These are phyloP conservation scores for Euplagia quadripunctaria DNA, from an alignment of 2,888 invertebrate species.

Conservation along the genomic window DNA sequence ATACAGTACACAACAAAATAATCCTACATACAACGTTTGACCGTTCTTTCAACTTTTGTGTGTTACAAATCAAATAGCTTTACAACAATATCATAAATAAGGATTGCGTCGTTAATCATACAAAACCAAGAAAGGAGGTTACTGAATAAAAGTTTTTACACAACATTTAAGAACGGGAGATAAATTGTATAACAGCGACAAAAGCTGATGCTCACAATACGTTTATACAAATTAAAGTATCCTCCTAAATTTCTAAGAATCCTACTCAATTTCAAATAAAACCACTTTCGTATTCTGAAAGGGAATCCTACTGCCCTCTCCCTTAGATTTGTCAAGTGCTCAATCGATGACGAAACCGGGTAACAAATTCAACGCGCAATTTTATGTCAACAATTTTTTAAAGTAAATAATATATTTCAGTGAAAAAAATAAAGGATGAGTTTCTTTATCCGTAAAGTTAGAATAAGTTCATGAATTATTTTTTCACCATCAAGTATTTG, in stretches of 20 bases:
- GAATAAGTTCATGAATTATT: too few species aligned
- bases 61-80: too few species aligned
- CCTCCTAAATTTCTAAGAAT: background rate
- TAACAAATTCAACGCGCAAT: background rate
- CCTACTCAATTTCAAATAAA: conserved; percentile 3
- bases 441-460: too few species aligned
- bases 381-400: background rate
- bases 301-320: background rate
- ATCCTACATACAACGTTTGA: too few species aligned
- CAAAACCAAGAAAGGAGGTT: background rate
- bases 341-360: conserved; percentile 5
- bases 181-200: background rate
- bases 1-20: too few species aligned
- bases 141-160: background rate
- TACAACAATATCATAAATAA: too few species aligned
- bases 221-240: background rate
- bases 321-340: background rate
- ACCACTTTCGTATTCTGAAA: conserved; percentile 5
- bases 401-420: background rate
- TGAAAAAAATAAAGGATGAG: too few species aligned
- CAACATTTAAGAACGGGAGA: background rate
- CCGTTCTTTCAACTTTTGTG: too few species aligned
- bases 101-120: background rate
- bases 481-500: too few species aligned
- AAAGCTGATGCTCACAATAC: background rate